Base-by-base conservation (phyloP, 2,888 invertebrate species). In the Morinoia aosen region DNA sequence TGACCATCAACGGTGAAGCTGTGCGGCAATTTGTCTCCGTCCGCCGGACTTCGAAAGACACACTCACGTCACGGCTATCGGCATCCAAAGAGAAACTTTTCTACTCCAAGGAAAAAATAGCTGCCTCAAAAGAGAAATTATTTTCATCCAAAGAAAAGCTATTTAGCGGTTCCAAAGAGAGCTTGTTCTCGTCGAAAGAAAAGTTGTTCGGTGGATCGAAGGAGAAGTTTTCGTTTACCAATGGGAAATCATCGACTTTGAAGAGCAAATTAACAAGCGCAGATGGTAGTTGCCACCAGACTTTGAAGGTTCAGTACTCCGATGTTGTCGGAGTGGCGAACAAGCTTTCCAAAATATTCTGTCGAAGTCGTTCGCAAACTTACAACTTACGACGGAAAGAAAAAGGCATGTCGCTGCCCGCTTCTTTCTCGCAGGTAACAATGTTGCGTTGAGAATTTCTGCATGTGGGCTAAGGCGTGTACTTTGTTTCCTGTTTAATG, bases 311-410 rank as follows among this genome's bases (percentile, higher is more conserved):
- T 33, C 96, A 96, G 94, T 96, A 96, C 88, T 94, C 95, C 0
- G 96, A 96, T 48, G 96, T 96, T 76, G 95, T 96, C 64, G 95
- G 95, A 93, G 96, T 96, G 91, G 96, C 96, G 7, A 96, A 96
- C 95, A 96, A 96, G 88, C 95, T 96, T 48, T 90, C 96, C 16
- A 61, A 96, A 19, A 90, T 96, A 25, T 88, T 95, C 76, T 96
- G 96, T 96, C 93, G 93, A 11, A 96, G 96, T 39, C 96, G 96
- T 94, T 95, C 96, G 19, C 96, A 96, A 58, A 95, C 61, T 16
- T 88, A 95, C 48, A 96, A 96, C 95, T 90, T 96, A 76, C 95
- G 95, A n/a, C 95, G 96, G 90, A 96, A 95, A 76, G 90, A 95
- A 56, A 96, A 96, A 33, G 58, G 88, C 95, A 96, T 95, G 95